Base-by-base conservation (phyloP, 1,140 invertebrate species). In the Drosophila oshimai region DNA sequence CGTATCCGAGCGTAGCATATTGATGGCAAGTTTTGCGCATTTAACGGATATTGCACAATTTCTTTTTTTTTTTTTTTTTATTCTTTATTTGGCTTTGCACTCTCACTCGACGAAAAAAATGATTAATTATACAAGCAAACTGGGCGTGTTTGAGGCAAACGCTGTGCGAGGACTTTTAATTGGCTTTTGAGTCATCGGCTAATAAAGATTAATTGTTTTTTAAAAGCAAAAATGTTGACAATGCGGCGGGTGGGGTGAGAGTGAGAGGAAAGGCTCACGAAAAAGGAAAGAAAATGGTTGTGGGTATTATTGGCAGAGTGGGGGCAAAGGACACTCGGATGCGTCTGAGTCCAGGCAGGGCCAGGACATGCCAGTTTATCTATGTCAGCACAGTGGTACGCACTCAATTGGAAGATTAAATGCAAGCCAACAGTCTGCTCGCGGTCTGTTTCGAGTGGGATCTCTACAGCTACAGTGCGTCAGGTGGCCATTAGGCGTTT, bases 141-240 rank as follows among this genome's bases (percentile, higher is more conserved):
- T 62, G 78, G 37, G 67, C 67, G 69, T 62, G 79, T 78, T 87
- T 87, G 75, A 67, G 71, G 76, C 67, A 62, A 62, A 74, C 55
- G 75, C 54, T 86, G 20, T 39, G 61, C 61, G 84, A 86, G 84
- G 55, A 80, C 73, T 73, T 87, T 87, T 87, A 87, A 87, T 87
- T 87, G 81, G 81, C 83, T 87, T 87, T 87, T 81, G 81, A 80
- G 80, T 86, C 80, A 84, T 76, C 76, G 75, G 76, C 81, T 87
- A 87, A 87, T 87, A 87, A 87, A 87, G 81, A 87, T 87, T 87
- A 87, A 87, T 87, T 87, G 81, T 87, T 87, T 87, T 87, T 87
- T 87, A 87, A 87, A 73, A 77, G 69, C 81, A 83, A 77, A 80
- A 87, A 80, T 79, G 75, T 80, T 83, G 69, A 55, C 79, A 74